Percentiles rank a stretch among this genome's conserved stretches.
Evolutionary conservation across 2,797 vertebrate species (phyloP).

Genomic region (Rhincodon typus): DNA sequence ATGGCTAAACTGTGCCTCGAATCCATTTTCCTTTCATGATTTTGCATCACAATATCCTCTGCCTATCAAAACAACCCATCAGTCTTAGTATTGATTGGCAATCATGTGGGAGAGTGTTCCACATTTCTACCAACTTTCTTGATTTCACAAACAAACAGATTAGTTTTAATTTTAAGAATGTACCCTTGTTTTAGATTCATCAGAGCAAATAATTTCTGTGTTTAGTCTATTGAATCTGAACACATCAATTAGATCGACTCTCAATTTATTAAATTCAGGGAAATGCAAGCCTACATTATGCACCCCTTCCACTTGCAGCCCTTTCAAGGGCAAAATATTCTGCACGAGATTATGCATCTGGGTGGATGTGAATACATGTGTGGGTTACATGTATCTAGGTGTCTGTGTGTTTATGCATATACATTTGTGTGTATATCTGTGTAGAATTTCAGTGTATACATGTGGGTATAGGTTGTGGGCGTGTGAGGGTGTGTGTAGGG

Average conservation of each 20-base stretch:
- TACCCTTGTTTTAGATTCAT: neutral
- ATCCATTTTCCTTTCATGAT: neutral
- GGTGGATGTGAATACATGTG: neutral
- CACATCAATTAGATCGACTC: neutral
- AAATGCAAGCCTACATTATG: neutral
- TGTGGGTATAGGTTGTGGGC: neutral
- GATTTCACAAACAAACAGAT: neutral
- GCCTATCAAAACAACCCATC: neutral
- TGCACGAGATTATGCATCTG: neutral
- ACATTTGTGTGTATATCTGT: neutral
- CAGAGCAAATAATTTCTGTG: neutral
- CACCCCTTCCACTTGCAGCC: neutral
- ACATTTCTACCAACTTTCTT: neutral
- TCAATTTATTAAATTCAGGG: neutral
- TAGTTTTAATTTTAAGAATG: neutral
- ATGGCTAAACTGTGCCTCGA: neutral
- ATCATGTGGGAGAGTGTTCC: neutral
- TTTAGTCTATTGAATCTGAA: neutral
- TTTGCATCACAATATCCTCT: neutral
- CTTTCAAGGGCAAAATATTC: neutral
- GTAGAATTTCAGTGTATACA: too few relatives aligned
- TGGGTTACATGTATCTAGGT: neutral
- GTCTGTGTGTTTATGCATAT: neutral
- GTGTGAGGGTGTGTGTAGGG: neutral
- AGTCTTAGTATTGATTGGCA: neutral